Base-by-base conservation (phyloP, 2,888 invertebrate species). In the Helicoverpa assulta region DNA sequence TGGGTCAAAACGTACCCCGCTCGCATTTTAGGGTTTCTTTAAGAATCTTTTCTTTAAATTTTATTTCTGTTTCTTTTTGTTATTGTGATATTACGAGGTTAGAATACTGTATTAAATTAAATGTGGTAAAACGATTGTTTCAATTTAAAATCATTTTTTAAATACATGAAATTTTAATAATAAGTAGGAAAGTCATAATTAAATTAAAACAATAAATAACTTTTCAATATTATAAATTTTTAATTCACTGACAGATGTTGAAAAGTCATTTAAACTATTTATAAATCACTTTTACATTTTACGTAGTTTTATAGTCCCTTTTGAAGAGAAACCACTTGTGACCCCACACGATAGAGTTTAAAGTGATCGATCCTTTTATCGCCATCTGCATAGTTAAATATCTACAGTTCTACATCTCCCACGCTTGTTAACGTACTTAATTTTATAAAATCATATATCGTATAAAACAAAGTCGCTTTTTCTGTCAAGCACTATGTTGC, bases 1-100 rank as follows among this genome's bases (percentile, higher is more conserved):
- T 95, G 95, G 95, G 95, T 95, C 94, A 95, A 86, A 91, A 86
- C 81, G 68, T 74, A 82, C 81, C 84, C 75, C 81, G 77, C 68
- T 71, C 73, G 72, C 66, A 72, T 77, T 86, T 87, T 82, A 80
- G 85, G 86, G 85, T 89, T 88, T 78, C 55, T 62, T 70, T 66
- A 71, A 69, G 33, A 70, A 72, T 73, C 10, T 56, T 70, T 79
- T 78, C 70, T 78, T 75, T 47, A 75, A 55, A 57, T 51, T 71
- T 63, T 55, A 18, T 70, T 71, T 70, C 69, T 50, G 19, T 64
- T 67, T 67, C 56, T 5, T 7, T 43, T 58, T 53, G 47, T 52
- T 8, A n/a, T 60, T n/a, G 0, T 4, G 10, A 0, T 69, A 16
- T 19, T 14, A 26, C 16, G 10, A 26, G 21, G 57, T 33, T 19